Evolutionary conservation across 2,888 invertebrate species (phyloP).

Genomic region (Tolmerus cingulatus): DNA sequence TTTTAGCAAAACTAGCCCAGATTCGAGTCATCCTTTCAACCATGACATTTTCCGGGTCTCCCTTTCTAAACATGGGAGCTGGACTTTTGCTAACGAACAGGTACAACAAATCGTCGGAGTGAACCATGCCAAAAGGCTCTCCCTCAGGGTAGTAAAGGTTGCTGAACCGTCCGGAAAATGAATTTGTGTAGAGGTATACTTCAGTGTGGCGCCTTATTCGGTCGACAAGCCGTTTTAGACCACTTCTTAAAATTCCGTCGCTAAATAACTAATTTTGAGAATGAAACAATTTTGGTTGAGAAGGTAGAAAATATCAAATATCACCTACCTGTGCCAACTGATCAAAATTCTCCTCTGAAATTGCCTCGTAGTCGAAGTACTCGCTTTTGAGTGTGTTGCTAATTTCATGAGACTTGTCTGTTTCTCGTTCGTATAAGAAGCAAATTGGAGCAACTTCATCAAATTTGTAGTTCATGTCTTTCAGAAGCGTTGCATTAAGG

Average conservation of each 20-base stretch:
- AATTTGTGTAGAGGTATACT: slow-evolving; percentile 71
- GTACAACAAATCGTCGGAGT: slow-evolving; percentile 66
- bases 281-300: not conserved
- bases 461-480: slow-evolving; percentile 70
- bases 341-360: slow-evolving; percentile 55
- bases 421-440: slow-evolving; percentile 69
- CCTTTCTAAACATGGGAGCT: slow-evolving; percentile 61
- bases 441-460: slow-evolving; percentile 71
- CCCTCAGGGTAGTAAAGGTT: slow-evolving; percentile 67
- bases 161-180: slow-evolving; percentile 70
- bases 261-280: slow-evolving; percentile 64
- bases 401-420: slow-evolving; percentile 65
- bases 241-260: slow-evolving; percentile 68
- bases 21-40: slow-evolving; percentile 63
- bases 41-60: slow-evolving; percentile 62
- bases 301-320: not conserved
- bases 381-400: slow-evolving; percentile 65
- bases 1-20: slow-evolving; percentile 62
- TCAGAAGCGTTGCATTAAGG: slow-evolving; percentile 65
- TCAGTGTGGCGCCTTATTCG: slow-evolving; percentile 68
- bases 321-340: slow-evolving; percentile 51
- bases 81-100: slow-evolving; percentile 62
- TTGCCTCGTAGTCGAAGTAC: slow-evolving; percentile 55
- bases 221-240: slow-evolving; percentile 69
- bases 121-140: slow-evolving; percentile 64